phyloP scores from a whole-genome alignment of 2,888 invertebrate species.

The Globia sparganii region DNA sequence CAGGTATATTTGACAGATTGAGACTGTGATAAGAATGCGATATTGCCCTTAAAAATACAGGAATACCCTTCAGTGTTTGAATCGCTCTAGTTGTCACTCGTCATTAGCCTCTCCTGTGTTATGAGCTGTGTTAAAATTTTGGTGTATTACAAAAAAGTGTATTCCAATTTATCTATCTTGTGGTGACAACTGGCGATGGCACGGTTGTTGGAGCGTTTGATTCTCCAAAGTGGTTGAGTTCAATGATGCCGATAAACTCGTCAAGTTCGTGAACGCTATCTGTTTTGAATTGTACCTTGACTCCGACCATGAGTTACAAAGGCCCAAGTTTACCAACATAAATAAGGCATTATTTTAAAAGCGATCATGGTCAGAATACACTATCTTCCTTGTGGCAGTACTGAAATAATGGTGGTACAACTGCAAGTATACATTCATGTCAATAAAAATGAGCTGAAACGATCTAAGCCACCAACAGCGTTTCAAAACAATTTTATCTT shows the following conservation, averaged over 20 bases:
- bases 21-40: not conserved
- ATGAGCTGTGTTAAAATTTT: not conserved
- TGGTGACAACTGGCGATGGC: constrained; percentile 31
- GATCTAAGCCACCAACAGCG: not conserved
- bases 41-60: not conserved
- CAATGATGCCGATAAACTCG: constrained; percentile 28
- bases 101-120: not conserved
- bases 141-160: not conserved
- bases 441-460: constrained; percentile 29
- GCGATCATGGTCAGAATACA: not conserved
- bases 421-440: constrained; percentile 6
- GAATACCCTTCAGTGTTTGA: not conserved
- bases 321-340: constrained; percentile 25
- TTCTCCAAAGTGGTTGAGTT: constrained; percentile 30
- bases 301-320: constrained; percentile 23
- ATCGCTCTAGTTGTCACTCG: not conserved
- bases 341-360: constrained; percentile 1
- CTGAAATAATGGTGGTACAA: constrained; percentile 7
- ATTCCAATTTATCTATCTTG: not conserved
- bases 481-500: constrained; percentile 33
- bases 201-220: constrained; percentile 9
- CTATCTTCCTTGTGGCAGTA: not conserved
- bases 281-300: constrained; percentile 33
- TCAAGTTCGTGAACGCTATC: constrained; percentile 28
- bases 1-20: not conserved